Evolutionary conservation across 1,140 invertebrate genomes (phyloP), one percentile per base, ranked within the genome.

Genomic region (Anastatus disparis): DNA sequence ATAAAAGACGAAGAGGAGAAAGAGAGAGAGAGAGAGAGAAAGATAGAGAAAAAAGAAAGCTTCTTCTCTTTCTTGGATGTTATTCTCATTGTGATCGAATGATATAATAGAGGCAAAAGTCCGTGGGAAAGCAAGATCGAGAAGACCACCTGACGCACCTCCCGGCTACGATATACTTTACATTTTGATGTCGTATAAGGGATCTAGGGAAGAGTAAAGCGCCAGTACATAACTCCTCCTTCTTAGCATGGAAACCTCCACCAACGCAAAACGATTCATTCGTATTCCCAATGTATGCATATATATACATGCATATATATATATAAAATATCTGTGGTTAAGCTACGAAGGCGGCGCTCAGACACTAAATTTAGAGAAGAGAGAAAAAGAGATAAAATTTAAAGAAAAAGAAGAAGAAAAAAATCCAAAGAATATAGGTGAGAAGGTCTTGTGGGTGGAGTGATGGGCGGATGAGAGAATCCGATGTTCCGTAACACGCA

Each of bases 91-190:
- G 81, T 83, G 79, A 84, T 82, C 79, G 80, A 79, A 75, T 83
- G 82, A 84, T 84, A 83, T 83, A 84, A 84, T 81, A 81, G 80
- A 81, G 77, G 79, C 74, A 75, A 73, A 80, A 76, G 77, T 74
- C 81, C 81, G 81, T 84, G 82, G 79, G 82, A 84, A 84, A 82
- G 78, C 77, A 67, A 82, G 76, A 82, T 78, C 76, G 77, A 75
- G 72, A n/a, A n/a, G n/a, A 69, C 80, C 81, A 83, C 81, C 81
- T 84, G 82, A 84, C 81, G 80, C 78, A 76, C 77, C 77, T 75
- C 77, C 71, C n/a, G 78, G 70, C 78, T 72, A 78, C 76, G 77
- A 79, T 78, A 77, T 76, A 77, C 77, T 77, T 78, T 77, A 76
- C 76, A 78, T 77, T 75, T 76, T 76, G 72, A 75, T 74, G 74